Evolutionary conservation across 2,888 invertebrate species (phyloP), one percentile per base, ranked within the genome.

Genomic region (Minunthozetes semirufus): DNA sequence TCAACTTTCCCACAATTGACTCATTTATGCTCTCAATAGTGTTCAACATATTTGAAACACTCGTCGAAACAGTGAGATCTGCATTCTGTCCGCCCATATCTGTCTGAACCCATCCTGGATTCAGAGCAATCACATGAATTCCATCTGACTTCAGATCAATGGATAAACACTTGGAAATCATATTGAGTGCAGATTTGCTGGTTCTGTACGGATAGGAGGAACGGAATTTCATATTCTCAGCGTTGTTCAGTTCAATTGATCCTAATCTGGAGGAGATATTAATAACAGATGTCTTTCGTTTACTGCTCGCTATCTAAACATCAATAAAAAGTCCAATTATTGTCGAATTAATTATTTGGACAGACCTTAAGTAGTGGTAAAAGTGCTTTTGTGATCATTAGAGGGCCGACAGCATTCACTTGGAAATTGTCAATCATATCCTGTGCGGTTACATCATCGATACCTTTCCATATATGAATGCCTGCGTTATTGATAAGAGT

Each of bases 101-200:
- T 0, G 94, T 94, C 81, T 89, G 88, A 11, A 94, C 93, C 94
- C 94, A 94, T 1, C 94, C 94, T 0, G 94, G 94, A 84, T 94
- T 94, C 76, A 95, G 74, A 85, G 81, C 86, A 0, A 89, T 86
- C 0, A 89, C 90, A 22, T 93, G 81, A 78, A 95, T 92, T 66
- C 88, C 87, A 79, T 90, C 87, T 50, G 87, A 86, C 81, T 88
- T 88, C 77, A 94, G 85, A 82, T 95, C 94, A 8, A 90, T 82
- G 80, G 91, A 90, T 87, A 94, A 87, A 0, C 92, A 91, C 81
- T 89, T 90, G 0, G 93, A 92, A 1, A 91, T 90, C 80, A 92
- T 91, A 84, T 95, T 94, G 50, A 94, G 82, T 2, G 92, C 94
- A 73, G 89, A 92, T 87, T 95, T 94, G 63, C 93, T 93, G 79